Base-by-base conservation (phyloP, 2,797 vertebrate species). In the Pyrocephalus nanus region DNA sequence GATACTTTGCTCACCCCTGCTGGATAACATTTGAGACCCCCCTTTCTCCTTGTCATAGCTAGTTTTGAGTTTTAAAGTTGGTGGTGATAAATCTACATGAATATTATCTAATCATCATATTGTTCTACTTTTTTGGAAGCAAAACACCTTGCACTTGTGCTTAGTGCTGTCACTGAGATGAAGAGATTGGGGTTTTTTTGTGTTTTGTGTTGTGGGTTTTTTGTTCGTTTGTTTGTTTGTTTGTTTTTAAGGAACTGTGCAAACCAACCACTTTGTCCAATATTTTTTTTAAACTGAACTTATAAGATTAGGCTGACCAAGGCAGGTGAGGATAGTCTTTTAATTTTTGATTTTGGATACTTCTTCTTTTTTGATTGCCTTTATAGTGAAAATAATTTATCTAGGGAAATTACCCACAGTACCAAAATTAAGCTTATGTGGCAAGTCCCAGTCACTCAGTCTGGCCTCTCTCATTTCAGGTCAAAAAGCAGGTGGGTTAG, bases 111-210 rank as follows among this genome's bases (percentile, higher is more conserved):
- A 77, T 9, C 15, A 45, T 48, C 16, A 4, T 50, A 27, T 36
- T 50, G 13, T 55, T 42, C 30, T 40, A 30, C 6, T 80, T 12
- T 4, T 81, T 81, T 78, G 38, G 45, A 81, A 60, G 50, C 25
- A 71, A 50, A 72, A 3, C 9, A 51, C 14, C 8, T 73, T 1
- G 0, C 23, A 18, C 3, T 53, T 60, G 0, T 72, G n/a, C 7
- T 71, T 79, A 67, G 40, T 50, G 10, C 15, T 77, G 12, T 67
- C 23, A 34, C 15, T 36, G 50, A 91, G 16, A 38, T 43, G 4
- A 34, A 6, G 51, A 12, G 30, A 27, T 12, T 40, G 40, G 14
- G 42, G 32, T 32, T 22, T 22, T 23, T 32, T 32, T 10, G 14
- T 18, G 25, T 4, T 51, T 34, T 15, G 32, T 21, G 50, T 60